Conservation (phyloP, 2,113 vertebrate species). For the Apteryx mantelli region DNA sequence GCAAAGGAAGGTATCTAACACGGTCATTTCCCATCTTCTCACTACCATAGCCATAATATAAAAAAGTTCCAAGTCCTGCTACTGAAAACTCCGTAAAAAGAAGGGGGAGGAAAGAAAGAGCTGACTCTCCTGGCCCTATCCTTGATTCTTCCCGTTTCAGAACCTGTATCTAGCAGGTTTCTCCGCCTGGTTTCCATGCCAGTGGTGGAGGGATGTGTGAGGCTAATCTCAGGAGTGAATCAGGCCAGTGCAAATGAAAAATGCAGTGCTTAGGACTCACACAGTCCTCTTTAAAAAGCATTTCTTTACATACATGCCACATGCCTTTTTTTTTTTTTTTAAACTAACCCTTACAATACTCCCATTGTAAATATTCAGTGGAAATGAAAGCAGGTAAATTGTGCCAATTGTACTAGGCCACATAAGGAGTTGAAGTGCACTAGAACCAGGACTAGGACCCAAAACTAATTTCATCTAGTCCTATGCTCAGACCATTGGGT, state of each 20-base stretch:
- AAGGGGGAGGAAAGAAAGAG: background rate
- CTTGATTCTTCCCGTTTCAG: background rate
- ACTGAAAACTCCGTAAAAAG: background rate
- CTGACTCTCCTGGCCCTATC: background rate
- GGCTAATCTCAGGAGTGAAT: background rate
- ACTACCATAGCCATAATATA: background rate
- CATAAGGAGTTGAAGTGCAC: background rate
- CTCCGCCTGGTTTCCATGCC: background rate
- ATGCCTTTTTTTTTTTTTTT: background rate
- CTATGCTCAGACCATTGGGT: background rate
- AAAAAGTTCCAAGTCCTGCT: background rate
- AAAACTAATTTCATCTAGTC: background rate
- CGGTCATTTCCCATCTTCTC: background rate
- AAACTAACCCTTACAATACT: background rate
- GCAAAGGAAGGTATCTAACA: background rate
- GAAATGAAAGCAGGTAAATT: background rate
- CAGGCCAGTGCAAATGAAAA: background rate
- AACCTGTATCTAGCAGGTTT: background rate
- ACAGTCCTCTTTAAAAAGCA: background rate
- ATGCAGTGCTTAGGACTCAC: background rate
- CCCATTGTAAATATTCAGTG: background rate
- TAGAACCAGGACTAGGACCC: background rate
- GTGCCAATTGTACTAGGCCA: background rate
- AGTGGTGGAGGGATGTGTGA: background rate
- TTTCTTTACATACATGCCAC: background rate